phyloP scores from a whole-genome alignment of 2,888 invertebrate genomes.

The Sphinx pinastri region DNA sequence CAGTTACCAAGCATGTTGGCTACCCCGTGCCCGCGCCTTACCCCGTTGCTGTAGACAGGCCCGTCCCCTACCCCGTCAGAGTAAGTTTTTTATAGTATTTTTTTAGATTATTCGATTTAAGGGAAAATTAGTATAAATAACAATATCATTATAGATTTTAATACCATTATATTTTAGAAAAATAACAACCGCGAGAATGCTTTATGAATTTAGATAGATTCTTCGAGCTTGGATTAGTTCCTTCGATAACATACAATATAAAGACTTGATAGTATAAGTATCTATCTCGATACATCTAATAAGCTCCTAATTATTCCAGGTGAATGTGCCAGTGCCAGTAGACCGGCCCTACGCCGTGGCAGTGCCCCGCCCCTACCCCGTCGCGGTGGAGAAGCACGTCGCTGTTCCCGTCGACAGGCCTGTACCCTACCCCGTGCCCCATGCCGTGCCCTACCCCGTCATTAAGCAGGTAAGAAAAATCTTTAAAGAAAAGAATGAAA shows the following conservation, averaged over 20 bases:
- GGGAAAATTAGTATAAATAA: too few species aligned
- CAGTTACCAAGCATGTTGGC: slow-evolving; percentile 78
- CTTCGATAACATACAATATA: too few species aligned
- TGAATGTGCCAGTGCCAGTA: slow-evolving; percentile 75
- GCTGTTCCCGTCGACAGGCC: slow-evolving; percentile 82
- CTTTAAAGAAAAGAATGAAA: too few species aligned
- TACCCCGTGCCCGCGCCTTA: slow-evolving; percentile 79
- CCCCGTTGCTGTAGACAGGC: slow-evolving; percentile 76
- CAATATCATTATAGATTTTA: background rate
- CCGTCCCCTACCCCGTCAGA: slow-evolving; percentile 74
- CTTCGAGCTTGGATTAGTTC: too few species aligned
- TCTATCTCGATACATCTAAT: background rate
- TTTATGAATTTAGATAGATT: too few species aligned
- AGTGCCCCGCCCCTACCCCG: slow-evolving; percentile 79
- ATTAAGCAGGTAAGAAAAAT: slow-evolving; percentile 68
- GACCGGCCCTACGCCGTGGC: slow-evolving; percentile 80
- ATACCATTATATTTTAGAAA: background rate
- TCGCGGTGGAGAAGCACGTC: slow-evolving; percentile 75
- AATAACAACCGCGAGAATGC: too few species aligned
- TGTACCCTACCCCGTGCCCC: slow-evolving; percentile 72
- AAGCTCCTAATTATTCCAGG: slow-evolving; percentile 52
- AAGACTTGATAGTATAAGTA: too few species aligned
- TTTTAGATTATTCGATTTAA: background rate
- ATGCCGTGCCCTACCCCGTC: slow-evolving; percentile 74
- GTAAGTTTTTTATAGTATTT: slow-evolving; percentile 54